These are phyloP conservation scores for Hypselothyrea guttata DNA, from an alignment of 2,888 invertebrate species.

Conservation along the genomic window DNA sequence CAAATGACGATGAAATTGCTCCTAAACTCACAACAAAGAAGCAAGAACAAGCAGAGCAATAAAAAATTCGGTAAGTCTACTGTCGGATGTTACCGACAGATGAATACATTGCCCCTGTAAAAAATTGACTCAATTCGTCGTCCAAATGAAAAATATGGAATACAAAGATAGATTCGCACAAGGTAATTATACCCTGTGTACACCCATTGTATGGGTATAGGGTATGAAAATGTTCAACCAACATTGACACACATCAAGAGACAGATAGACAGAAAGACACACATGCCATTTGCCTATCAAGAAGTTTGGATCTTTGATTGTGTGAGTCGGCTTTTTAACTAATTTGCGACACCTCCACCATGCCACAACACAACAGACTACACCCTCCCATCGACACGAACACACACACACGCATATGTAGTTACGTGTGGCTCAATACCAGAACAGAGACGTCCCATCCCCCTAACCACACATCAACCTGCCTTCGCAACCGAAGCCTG, in stretches of 20 bases:
- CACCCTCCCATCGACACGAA: neutral
- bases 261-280: constrained; percentile 15
- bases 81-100: too few relatives aligned
- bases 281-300: constrained; percentile 55
- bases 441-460: neutral
- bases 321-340: constrained; percentile 76
- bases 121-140: too few relatives aligned
- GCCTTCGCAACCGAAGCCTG: constrained; percentile 34
- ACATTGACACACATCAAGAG: constrained; percentile 10
- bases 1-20: constrained; percentile 18
- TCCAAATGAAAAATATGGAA: too few relatives aligned
- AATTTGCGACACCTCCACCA: constrained; percentile 71
- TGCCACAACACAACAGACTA: neutral
- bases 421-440: neutral
- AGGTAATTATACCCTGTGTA: too few relatives aligned
- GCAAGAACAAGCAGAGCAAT: constrained; percentile 36
- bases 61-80: too few relatives aligned
- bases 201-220: too few relatives aligned
- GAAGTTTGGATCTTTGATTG: constrained; percentile 79
- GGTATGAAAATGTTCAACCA: constrained; percentile 10
- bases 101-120: too few relatives aligned
- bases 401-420: neutral
- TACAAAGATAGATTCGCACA: too few relatives aligned
- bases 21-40: constrained; percentile 42
- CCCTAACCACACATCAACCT: neutral